These are phyloP conservation scores for Amitus sp. DNA, from an alignment of 2,888 invertebrate genomes.

Conservation along the genomic window DNA sequence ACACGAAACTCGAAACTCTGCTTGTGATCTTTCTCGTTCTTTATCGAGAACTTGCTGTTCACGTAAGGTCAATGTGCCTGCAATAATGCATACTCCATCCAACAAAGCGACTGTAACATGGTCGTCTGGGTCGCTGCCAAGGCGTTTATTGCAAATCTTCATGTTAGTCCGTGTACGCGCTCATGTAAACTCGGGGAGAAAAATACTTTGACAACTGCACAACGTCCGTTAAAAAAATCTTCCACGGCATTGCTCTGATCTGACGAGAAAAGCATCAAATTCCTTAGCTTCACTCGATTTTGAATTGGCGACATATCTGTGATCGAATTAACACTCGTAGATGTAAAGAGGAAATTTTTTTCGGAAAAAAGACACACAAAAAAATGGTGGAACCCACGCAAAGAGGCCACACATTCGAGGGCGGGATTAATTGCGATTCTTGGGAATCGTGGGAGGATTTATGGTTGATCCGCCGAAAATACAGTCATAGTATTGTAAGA, in stretches of 20 bases:
- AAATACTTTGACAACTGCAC: too few relatives aligned
- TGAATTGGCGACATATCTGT: not conserved
- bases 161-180: conserved; percentile 14
- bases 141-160: conserved; percentile 37
- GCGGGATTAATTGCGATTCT: not conserved
- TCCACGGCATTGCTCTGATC: not conserved
- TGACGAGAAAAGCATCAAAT: too few relatives aligned
- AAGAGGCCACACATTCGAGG: not conserved
- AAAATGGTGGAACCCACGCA: not conserved
- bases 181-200: conserved; percentile 19
- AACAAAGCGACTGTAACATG: conserved; percentile 25
- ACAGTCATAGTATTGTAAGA: not conserved
- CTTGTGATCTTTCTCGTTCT: not conserved
- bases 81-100: conserved; percentile 13
- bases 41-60: not conserved
- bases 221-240: not conserved
- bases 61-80: conserved; percentile 25
- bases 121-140: conserved; percentile 36
- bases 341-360: not conserved
- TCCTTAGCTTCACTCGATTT: too few relatives aligned
- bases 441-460: not conserved
- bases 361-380: not conserved
- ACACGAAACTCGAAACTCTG: too few relatives aligned
- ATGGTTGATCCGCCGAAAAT: not conserved
- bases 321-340: not conserved